phyloP scores from a whole-genome alignment of 2,797 vertebrate species.

The Cetoscarus ocellatus region DNA sequence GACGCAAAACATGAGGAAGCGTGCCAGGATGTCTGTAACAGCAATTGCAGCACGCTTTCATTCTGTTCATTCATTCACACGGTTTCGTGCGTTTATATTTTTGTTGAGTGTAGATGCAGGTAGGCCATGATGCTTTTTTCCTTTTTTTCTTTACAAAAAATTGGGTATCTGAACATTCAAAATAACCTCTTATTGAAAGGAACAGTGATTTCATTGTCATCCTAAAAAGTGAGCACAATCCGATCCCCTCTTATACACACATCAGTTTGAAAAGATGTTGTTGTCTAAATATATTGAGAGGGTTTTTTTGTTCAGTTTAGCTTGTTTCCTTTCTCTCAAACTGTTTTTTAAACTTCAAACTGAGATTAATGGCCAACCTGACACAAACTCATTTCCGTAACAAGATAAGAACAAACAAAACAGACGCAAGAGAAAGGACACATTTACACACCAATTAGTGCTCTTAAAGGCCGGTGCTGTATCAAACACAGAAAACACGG shows the following conservation, averaged over 20 bases:
- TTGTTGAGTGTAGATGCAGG: no score
- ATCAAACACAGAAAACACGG: slow-evolving; percentile 71
- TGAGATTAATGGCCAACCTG: slow-evolving; percentile 52
- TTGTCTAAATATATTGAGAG: background rate
- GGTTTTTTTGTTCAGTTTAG: slow-evolving; percentile 28
- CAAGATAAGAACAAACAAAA: slow-evolving; percentile 68
- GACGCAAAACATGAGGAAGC: no score
- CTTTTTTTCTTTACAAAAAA: no score
- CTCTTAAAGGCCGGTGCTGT: slow-evolving; percentile 63
- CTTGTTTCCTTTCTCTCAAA: slow-evolving; percentile 24
- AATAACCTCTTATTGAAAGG: background rate
- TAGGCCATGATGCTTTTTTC: no score
- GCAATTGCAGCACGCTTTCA: no score
- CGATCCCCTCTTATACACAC: background rate
- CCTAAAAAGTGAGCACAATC: background rate
- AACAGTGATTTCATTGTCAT: background rate
- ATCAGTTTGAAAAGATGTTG: background rate
- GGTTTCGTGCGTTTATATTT: no score
- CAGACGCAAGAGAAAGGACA: slow-evolving; percentile 63
- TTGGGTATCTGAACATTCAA: no score
- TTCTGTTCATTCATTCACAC: no score
- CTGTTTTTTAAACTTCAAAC: slow-evolving; percentile 32
- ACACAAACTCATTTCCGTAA: slow-evolving; percentile 49
- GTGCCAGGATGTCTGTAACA: no score
- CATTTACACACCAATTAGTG: slow-evolving; percentile 78